Evolutionary conservation across 2,113 vertebrate species (phyloP), one percentile per base, ranked within the genome.

Genomic region (Oophaga pumilio): DNA sequence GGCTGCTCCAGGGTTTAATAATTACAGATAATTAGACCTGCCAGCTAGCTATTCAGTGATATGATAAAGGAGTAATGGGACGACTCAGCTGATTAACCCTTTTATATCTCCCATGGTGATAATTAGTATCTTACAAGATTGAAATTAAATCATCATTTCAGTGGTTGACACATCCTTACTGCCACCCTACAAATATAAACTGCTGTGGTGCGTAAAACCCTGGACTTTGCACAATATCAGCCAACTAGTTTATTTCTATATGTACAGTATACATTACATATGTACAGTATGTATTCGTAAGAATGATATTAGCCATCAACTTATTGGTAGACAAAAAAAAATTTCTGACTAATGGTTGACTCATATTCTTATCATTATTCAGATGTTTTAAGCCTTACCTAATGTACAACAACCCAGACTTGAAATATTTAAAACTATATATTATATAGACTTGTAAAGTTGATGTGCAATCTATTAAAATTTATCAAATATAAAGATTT

Each of bases 21-120:
- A 89, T 85, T 87, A 78, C 89, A 89, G 76, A 80, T 88, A 91
- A 85, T 89, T 85, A 85, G 89, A 85, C 80, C 90, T 92, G 89
- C 89, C 88, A 76, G 49, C 71, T 52, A 74, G 26, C 52, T 82
- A 82, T 82, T 76, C 69, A 87, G 59, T 33, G 52, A 76, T 87
- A 56, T 76, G 89, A 80, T 93, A 62, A 59, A 60, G 81, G 24
- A 76, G 52, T 20, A 76, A 76, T 56, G 56, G 84, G 84, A 13
- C 56, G 52, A 52, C 81, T 66, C 62, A 26, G 43, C 62, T 26
- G 24, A 83, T 66, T 83, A 83, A 83, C 62, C 50, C 81, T 52
- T 83, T 50, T n/a, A 68, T 64, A 2, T 49, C 13, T 26, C 43
- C n/a, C 43, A 74, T 49, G 43, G 71, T 7, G 71, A 22, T 74